A percentile compares a stretch with the other conserved stretches of the same genome.
Conservation (phyloP, 1,140 invertebrate species). For the Geopemphigus sp. region DNA sequence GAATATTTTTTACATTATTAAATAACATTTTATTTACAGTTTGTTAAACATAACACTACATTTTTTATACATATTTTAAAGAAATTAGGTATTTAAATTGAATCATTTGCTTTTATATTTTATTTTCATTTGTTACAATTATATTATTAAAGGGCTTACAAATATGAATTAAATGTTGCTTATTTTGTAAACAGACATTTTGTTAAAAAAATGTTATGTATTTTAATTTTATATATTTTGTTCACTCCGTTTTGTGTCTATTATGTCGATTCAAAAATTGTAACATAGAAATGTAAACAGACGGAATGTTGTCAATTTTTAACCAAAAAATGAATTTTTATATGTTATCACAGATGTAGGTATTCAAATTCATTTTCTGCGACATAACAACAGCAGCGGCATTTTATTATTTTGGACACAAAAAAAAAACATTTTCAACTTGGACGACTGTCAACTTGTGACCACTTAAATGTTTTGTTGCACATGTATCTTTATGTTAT, state of each 20-base stretch:
- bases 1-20: not conserved
- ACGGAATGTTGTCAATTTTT: constrained; percentile 27
- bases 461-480: constrained; percentile 24
- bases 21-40: not conserved
- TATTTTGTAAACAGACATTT: constrained; percentile 34
- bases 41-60: not conserved
- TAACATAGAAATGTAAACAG: constrained; percentile 18
- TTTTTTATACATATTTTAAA: not conserved
- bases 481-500: constrained; percentile 6
- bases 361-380: constrained; percentile 33
- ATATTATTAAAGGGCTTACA: not conserved
- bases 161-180: constrained; percentile 1
- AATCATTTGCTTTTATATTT: too few species aligned
- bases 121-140: not conserved
- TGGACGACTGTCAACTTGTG: constrained; percentile 34
- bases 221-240: constrained; percentile 16
- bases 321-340: constrained; percentile 39
- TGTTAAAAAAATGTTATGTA: not conserved
- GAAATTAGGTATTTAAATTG: not conserved
- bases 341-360: constrained; percentile 49
- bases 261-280: not conserved
- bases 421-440: constrained; percentile 29
- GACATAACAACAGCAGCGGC: constrained; percentile 27
- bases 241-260: constrained; percentile 38
- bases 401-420: constrained; percentile 31